A percentile compares a stretch with the other conserved stretches of the same genome.
These are phyloP conservation scores for Aphis gossypii DNA, from an alignment of 1,140 invertebrate genomes.

Conservation along the genomic window DNA sequence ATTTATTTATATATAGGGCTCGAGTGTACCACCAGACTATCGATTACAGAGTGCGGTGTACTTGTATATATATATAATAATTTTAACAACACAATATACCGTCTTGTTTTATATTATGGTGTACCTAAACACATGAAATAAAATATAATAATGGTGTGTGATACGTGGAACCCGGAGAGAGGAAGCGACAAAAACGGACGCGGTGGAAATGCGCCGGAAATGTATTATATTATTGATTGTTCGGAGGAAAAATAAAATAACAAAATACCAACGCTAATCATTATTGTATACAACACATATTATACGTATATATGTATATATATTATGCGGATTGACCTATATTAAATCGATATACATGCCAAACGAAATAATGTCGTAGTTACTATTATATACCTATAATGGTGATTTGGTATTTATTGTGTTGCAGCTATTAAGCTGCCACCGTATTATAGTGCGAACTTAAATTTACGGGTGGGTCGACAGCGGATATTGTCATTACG, in stretches of 20 bases:
- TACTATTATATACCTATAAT: not conserved
- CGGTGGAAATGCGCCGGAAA: not conserved
- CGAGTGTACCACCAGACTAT: not conserved
- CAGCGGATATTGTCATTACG: not conserved
- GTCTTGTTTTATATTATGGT: not conserved
- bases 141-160: not conserved
- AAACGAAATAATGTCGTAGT: not conserved
- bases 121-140: not conserved
- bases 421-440: no score
- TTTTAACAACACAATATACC: not conserved
- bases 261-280: no score
- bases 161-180: not conserved
- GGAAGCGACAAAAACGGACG: not conserved
- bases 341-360: not conserved
- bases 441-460: no score
- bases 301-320: no score
- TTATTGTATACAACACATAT: no score
- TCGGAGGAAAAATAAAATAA: not conserved
- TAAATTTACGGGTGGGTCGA: no score
- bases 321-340: not conserved
- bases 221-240: slow-evolving; percentile 10
- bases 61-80: not conserved
- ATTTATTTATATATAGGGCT: not conserved
- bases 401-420: not conserved
- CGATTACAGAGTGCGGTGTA: not conserved